Evolutionary conservation across 2,888 invertebrate species (phyloP).

Genomic region (Auanema freiburgensis): DNA sequence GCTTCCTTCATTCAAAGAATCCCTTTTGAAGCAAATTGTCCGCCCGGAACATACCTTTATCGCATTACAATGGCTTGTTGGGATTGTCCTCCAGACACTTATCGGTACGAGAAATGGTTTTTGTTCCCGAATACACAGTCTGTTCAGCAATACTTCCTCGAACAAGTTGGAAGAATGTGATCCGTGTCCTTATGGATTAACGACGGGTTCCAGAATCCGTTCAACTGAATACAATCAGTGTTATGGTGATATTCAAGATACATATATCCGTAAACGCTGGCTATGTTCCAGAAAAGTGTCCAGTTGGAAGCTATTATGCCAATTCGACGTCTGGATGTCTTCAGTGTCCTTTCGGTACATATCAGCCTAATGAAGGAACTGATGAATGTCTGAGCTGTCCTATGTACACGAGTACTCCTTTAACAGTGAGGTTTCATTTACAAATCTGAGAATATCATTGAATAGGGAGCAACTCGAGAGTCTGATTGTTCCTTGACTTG

Average conservation of each 20-base stretch:
- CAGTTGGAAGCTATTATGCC: neutral
- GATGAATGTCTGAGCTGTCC: neutral
- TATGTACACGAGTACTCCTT: neutral
- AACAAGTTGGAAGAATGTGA: no score
- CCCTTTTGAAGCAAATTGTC: neutral
- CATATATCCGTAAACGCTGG: no score
- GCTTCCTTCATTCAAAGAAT: no score
- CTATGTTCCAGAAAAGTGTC: neutral
- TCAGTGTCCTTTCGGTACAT: slow-evolving; percentile 9
- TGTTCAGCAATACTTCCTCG: neutral
- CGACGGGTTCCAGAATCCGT: neutral
- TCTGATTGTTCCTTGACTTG: slow-evolving; percentile 10
- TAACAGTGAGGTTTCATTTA: neutral
- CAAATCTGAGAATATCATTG: neutral
- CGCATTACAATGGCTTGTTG: neutral
- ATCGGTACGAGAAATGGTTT: neutral
- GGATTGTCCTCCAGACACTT: neutral
- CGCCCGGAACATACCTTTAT: neutral
- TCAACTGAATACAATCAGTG: neutral
- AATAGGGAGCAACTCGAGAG: slow-evolving; percentile 3
- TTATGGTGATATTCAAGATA: neutral
- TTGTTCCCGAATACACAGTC: neutral
- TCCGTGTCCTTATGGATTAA: neutral
- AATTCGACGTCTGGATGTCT: neutral
- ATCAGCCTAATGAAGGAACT: neutral